Conservation (phyloP, 2,888 invertebrate species). For the Zaprionus bogoriensis region DNA sequence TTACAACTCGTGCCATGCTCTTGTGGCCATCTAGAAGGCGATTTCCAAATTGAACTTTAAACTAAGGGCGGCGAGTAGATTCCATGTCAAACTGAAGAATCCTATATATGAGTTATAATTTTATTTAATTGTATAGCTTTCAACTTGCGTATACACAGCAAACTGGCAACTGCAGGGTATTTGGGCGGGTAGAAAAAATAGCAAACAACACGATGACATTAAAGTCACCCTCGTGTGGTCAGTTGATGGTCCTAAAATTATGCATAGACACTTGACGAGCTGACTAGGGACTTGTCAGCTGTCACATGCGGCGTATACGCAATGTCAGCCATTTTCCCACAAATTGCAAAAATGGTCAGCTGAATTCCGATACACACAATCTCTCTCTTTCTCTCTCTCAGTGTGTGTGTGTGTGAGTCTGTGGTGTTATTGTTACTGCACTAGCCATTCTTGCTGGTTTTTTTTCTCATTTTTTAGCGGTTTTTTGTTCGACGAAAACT, state of each 20-base stretch:
- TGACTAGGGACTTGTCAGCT: slow-evolving; percentile 10
- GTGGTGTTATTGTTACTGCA: not conserved
- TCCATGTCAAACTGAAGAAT: too few species aligned
- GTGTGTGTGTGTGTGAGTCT: not conserved
- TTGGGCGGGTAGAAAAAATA: not conserved
- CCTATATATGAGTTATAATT: not conserved
- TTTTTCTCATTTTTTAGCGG: slow-evolving; percentile 6
- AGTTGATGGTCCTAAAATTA: slow-evolving; percentile 47
- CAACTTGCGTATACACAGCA: not conserved
- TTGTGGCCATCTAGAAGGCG: too few species aligned
- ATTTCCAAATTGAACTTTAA: too few species aligned
- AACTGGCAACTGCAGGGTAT: not conserved
- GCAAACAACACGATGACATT: slow-evolving; percentile 46
- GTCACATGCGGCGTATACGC: slow-evolving; percentile 50
- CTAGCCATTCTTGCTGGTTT: slow-evolving; percentile 2
- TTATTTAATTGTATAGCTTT: too few species aligned
- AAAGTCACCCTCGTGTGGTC: slow-evolving; percentile 42
- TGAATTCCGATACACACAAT: slow-evolving; percentile 4
- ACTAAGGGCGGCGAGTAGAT: too few species aligned
- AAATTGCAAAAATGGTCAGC: slow-evolving; percentile 48
- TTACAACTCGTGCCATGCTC: too few species aligned
- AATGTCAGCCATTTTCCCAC: slow-evolving; percentile 44
- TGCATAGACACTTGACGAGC: slow-evolving; percentile 44
- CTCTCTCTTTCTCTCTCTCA: not conserved
- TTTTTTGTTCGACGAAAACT: slow-evolving; percentile 56